Evolutionary conservation across 1,140 invertebrate species (phyloP).

Genomic region (Orchesella cincta): DNA sequence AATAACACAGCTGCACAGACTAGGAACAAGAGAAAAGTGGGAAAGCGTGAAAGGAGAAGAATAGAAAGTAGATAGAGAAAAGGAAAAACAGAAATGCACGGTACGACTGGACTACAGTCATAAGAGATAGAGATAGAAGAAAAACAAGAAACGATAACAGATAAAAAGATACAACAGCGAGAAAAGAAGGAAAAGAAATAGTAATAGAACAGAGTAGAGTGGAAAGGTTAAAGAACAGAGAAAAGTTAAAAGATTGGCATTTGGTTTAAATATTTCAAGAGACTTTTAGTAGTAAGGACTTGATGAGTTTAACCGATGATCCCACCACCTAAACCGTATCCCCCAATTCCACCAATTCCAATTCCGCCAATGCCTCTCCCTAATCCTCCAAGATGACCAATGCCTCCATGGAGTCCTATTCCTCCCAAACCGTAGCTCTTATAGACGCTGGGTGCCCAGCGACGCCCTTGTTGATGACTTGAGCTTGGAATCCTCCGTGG

Average conservation of each 20-base stretch:
- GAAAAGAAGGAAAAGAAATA: not conserved
- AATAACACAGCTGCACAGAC: not conserved
- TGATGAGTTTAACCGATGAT: slow-evolving; percentile 1
- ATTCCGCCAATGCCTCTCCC: not conserved
- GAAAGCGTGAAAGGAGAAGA: not conserved
- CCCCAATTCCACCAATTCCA: not conserved
- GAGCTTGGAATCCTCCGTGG: slow-evolving; percentile 18
- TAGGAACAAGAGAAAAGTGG: not conserved
- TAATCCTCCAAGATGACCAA: not conserved
- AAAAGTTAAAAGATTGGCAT: not conserved
- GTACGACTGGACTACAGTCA: not conserved
- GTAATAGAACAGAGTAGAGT: not conserved
- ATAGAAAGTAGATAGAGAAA: not conserved
- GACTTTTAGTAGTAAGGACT: not conserved
- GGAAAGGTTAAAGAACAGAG: not conserved
- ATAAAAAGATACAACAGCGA: not conserved
- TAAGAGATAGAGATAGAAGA: not conserved
- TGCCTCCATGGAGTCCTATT: not conserved
- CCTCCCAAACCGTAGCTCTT: not conserved
- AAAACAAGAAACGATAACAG: not conserved
- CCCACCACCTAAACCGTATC: not conserved
- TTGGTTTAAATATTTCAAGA: not conserved
- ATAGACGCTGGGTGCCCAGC: slow-evolving; percentile 27
- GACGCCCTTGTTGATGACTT: slow-evolving; percentile 19
- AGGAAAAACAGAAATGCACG: not conserved